Conservation (phyloP, 2,797 vertebrate species). For the Notolabrus celidotus region DNA sequence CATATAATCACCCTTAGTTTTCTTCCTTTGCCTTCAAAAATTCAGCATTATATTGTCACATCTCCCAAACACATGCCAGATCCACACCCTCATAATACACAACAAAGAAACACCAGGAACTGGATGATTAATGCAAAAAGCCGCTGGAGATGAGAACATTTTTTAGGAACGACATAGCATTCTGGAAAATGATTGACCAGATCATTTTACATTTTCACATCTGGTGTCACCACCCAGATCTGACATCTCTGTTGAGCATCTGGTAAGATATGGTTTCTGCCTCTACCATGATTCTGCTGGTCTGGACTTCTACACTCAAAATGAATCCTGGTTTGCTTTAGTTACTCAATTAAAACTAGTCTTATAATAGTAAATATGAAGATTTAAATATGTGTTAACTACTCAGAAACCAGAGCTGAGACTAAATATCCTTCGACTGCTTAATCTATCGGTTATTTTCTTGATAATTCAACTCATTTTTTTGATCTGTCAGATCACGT, state of each 20-base stretch:
- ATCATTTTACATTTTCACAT: slow-evolving; percentile 32
- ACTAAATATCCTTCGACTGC: too few relatives aligned
- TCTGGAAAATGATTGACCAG: slow-evolving; percentile 38
- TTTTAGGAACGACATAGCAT: background rate
- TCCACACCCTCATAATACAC: slow-evolving; percentile 37
- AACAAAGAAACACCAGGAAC: background rate
- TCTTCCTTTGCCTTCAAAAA: background rate
- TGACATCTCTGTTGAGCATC: slow-evolving; percentile 8
- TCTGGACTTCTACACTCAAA: background rate
- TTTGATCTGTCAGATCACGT: too few relatives aligned
- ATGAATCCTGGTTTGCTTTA: background rate
- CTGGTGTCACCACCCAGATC: slow-evolving; percentile 37
- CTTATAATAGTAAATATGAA: too few relatives aligned
- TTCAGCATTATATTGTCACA: background rate
- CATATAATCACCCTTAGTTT: background rate
- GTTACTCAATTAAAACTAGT: too few relatives aligned
- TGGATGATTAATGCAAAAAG: background rate
- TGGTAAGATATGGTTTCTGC: background rate
- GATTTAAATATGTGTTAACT: too few relatives aligned
- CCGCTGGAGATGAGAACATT: slow-evolving; percentile 16
- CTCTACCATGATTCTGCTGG: background rate
- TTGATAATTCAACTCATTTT: too few relatives aligned
- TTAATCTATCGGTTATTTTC: too few relatives aligned
- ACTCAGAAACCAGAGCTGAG: too few relatives aligned
- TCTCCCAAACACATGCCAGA: background rate